Percentiles rank a stretch among this genome's conserved stretches.
These are phyloP conservation scores for Fissipunctia ypsillon DNA, from an alignment of 2,888 invertebrate species.

Conservation along the genomic window DNA sequence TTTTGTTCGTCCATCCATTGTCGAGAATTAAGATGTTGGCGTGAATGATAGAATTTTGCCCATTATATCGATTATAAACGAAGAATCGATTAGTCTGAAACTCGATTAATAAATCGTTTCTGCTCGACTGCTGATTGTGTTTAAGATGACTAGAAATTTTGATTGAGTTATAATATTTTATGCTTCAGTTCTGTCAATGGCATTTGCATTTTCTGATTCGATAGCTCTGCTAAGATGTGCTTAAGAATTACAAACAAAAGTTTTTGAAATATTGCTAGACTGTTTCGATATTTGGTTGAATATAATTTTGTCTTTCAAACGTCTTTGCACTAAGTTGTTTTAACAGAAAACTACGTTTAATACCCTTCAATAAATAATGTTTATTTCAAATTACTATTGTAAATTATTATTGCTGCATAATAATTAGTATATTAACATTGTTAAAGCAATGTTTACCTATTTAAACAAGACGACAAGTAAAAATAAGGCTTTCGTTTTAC, in stretches of 20 bases:
- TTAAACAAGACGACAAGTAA: too few relatives aligned
- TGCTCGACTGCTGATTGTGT: slow-evolving; percentile 19
- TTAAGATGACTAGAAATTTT: slow-evolving; percentile 1
- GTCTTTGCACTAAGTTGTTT: slow-evolving; percentile 12
- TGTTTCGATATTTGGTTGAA: neutral
- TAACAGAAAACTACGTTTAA: neutral
- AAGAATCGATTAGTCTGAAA: slow-evolving; percentile 39
- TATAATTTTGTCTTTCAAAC: slow-evolving; percentile 19
- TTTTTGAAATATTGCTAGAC: slow-evolving; percentile 22
- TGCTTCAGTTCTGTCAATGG: neutral
- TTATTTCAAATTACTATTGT: neutral
- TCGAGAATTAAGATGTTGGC: slow-evolving; percentile 72
- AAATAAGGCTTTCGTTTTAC: neutral
- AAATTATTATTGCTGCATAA: neutral
- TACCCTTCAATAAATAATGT: neutral
- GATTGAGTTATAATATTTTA: slow-evolving; percentile 17
- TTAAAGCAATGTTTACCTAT: neutral
- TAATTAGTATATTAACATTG: neutral
- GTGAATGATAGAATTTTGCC: slow-evolving; percentile 60
- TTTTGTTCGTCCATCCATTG: slow-evolving; percentile 74
- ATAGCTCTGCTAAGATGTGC: slow-evolving; percentile 10
- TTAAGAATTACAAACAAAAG: slow-evolving; percentile 16
- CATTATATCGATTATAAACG: slow-evolving; percentile 56
- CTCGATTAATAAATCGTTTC: slow-evolving; percentile 47
- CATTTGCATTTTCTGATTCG: slow-evolving; percentile 19